phyloP scores from a whole-genome alignment of 2,888 invertebrate genomes.

The Leptinotarsa haldemani region DNA sequence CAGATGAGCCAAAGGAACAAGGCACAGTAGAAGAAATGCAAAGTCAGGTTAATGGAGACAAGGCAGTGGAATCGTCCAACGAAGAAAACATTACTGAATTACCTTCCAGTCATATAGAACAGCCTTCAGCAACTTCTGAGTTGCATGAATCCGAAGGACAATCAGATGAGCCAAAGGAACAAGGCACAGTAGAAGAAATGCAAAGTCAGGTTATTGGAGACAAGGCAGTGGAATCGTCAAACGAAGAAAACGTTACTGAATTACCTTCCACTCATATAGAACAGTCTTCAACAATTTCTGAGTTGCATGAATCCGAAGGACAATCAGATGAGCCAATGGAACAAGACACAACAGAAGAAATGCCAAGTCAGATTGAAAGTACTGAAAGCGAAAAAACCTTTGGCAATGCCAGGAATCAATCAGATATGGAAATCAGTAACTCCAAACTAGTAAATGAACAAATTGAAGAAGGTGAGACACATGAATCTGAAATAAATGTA shows the following conservation, averaged over 20 bases:
- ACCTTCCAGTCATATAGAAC: background rate
- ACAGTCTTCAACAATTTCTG: background rate
- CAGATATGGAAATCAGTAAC: no score
- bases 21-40: background rate
- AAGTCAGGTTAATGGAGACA: background rate
- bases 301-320: background rate
- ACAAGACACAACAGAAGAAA: background rate
- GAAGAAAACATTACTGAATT: background rate
- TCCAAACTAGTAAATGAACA: background rate
- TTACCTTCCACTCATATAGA: background rate
- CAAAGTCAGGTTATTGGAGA: background rate
- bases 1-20: background rate
- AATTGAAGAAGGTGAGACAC: conserved; percentile 5
- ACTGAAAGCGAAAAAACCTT: background rate
- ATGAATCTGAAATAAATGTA: background rate
- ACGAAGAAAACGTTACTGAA: background rate
- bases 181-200: background rate
- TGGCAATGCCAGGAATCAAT: background rate
- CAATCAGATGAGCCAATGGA: background rate
- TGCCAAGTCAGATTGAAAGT: background rate
- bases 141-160: background rate
- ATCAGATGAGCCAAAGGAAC: conserved; percentile 1
- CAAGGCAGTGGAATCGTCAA: background rate
- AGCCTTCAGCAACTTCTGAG: background rate
- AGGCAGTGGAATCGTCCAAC: background rate